Evolutionary conservation across 2,888 invertebrate genomes (phyloP).

Genomic region (Microctonus aethiopoides): DNA sequence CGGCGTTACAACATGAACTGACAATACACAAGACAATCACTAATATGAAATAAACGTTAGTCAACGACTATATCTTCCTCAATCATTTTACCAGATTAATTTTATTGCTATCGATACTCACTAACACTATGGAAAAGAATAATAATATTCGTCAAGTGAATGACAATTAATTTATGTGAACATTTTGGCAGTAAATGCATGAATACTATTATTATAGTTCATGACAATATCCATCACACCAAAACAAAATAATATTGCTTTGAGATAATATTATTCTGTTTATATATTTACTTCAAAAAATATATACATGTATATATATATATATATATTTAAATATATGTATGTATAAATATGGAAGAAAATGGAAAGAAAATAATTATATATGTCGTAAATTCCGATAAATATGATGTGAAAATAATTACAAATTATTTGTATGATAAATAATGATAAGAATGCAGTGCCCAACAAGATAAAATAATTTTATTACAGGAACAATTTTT

Average conservation of each 20-base stretch:
- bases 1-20: constrained; percentile 40
- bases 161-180: no score
- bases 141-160: background rate
- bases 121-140: background rate
- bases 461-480: background rate
- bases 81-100: constrained; percentile 6
- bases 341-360: no score
- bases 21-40: background rate
- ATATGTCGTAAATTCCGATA: background rate
- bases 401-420: background rate
- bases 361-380: background rate
- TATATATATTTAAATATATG: no score
- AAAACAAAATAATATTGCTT: background rate
- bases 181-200: no score
- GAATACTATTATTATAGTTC: no score
- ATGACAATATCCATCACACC: background rate
- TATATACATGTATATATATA: no score
- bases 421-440: background rate
- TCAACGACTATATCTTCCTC: constrained; percentile 4
- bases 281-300: background rate
- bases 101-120: constrained; percentile 14
- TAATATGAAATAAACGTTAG: constrained; percentile 1
- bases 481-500: background rate
- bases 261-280: background rate
- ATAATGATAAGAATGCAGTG: background rate